Percentiles rank a stretch among this genome's conserved stretches.
Evolutionary conservation across 2,797 vertebrate genomes (phyloP).

Genomic region (Fundulus diaphanus): DNA sequence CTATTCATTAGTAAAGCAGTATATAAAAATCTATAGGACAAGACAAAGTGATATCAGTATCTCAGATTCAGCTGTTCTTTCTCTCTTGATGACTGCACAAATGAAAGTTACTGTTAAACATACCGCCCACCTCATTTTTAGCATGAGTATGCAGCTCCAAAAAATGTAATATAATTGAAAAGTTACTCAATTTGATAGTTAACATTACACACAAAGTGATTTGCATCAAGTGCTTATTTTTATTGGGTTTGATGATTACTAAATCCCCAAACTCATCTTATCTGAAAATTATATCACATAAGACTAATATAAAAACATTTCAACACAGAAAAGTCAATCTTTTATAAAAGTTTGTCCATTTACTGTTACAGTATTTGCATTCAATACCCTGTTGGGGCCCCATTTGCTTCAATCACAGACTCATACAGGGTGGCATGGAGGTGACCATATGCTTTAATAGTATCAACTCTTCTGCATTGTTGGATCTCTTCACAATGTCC

Average conservation of each 20-base stretch:
- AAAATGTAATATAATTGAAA: no score
- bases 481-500: neutral
- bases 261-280: neutral
- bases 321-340: neutral
- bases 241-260: no score
- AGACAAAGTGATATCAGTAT: constrained; percentile 22
- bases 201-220: no score
- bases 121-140: no score
- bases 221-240: no score
- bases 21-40: constrained; percentile 31
- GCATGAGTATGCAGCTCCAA: no score
- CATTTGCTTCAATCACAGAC: neutral
- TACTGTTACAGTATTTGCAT: neutral
- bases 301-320: neutral
- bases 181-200: no score
- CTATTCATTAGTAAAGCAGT: constrained; percentile 38
- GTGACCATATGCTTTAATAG: neutral
- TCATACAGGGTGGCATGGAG: neutral
- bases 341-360: neutral
- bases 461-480: neutral
- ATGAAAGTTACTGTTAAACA: neutral
- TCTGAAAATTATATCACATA: neutral
- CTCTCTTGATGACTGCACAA: neutral
- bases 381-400: neutral
- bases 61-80: constrained; percentile 21